Evolutionary conservation across 2,888 invertebrate genomes (phyloP), one percentile per base, ranked within the genome.

Genomic region (Thumatha senex): DNA sequence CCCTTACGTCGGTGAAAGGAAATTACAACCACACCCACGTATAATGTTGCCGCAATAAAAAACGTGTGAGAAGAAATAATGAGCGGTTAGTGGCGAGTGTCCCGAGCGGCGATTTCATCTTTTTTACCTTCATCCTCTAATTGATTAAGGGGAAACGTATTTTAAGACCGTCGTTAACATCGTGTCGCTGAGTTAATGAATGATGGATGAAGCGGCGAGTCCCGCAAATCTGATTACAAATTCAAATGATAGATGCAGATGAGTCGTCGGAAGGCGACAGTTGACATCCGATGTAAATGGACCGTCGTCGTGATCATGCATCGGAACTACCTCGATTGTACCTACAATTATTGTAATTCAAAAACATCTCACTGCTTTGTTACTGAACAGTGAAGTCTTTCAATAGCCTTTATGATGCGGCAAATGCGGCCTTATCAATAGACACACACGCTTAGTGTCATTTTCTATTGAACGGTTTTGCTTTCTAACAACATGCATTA

Each of bases 21-120:
- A 91, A 90, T 89, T 90, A 91, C 91, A 90, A 91, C 91, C 91
- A 90, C 91, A 90, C 91, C 91, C 91, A 91, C 91, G 90, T 89
- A 89, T 89, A 89, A 89, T 89, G 89, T 89, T 89, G 89, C 88
- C 78, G 84, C 87, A 88, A 88, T 89, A 90, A 91, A 91, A 91
- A 91, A 90, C 84, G 89, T 89, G 91, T 86, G 88, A 89, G 89
- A 89, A 85, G 89, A 87, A 88, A 90, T 91, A 91, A 91, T 90
- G 89, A 91, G 88, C 87, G 89, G 90, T 90, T 90, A 89, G 86
- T 89, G 89, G 89, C 76, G 80, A 77, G 84, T 74, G 70, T 66
- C 79, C 75, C 72, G 74, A 61, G 67, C 80, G 73, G 74, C 73
- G 81, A 80, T 86, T 82, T 86, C 76, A 75, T 80, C 72, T 80